phyloP scores from a whole-genome alignment of 2,888 invertebrate species.

The Saturnia japonica region DNA sequence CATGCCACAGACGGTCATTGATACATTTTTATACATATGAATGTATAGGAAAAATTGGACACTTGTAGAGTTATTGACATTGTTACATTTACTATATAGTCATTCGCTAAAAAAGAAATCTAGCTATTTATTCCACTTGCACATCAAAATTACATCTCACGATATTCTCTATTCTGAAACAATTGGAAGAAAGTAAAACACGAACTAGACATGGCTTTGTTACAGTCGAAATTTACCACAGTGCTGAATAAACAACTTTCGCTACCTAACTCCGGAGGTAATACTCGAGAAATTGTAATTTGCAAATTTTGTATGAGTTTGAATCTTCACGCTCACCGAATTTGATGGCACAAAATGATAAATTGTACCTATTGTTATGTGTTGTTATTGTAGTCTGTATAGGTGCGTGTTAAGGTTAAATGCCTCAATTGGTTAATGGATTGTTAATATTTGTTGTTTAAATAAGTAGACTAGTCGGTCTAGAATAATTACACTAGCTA shows the following conservation, averaged over 20 bases:
- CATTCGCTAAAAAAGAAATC: neutral
- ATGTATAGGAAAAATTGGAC: too few relatives aligned
- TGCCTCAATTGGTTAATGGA: neutral
- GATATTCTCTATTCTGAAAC: slow-evolving; percentile 33
- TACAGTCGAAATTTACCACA: slow-evolving; percentile 34
- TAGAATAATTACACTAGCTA: too few relatives aligned
- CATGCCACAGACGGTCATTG: too few relatives aligned
- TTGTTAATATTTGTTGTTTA: too few relatives aligned
- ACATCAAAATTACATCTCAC: slow-evolving; percentile 34
- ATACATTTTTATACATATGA: too few relatives aligned
- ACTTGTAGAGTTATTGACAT: neutral
- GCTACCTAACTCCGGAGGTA: slow-evolving; percentile 36
- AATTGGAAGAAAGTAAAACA: slow-evolving; percentile 50
- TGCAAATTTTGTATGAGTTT: slow-evolving; percentile 12
- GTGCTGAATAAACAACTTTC: slow-evolving; percentile 40
- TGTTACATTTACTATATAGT: neutral
- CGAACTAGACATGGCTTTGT: slow-evolving; percentile 29
- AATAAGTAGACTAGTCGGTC: too few relatives aligned
- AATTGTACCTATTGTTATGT: neutral
- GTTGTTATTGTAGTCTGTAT: neutral
- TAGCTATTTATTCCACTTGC: slow-evolving; percentile 20
- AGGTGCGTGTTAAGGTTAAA: neutral
- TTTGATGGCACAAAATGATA: slow-evolving; percentile 11
- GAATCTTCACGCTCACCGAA: slow-evolving; percentile 4
- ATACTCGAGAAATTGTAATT: slow-evolving; percentile 26